Evolutionary conservation across 2,888 invertebrate genomes (phyloP), one percentile per base, ranked within the genome.

Genomic region (Quadroppia sp.): DNA sequence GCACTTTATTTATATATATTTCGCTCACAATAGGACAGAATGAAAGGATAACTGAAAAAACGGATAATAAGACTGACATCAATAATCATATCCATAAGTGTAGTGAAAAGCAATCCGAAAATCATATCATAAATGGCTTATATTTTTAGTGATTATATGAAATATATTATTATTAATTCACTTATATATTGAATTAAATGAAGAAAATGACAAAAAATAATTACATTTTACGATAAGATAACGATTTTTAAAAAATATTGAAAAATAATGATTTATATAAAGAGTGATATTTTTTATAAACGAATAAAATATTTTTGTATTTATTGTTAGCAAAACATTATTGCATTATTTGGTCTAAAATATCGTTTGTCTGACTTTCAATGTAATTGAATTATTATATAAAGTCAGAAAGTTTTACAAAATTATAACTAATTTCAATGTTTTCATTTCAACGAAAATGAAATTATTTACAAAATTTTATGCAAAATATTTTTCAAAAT

Each of bases 81-180:
- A 64, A 64, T 64, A 64, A 36, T 64, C 36, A 36, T 64, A 64
- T 64, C 36, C 36, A 64, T 64, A 64, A 64, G 64, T 36, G 36
- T 36, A 13, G 20, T 4, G 30, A 17, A 59, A 23, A 50, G 50
- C 13, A 59, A 59, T 59, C 59, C 59, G 28, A 59, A 64, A 11
- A 61, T 45, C 45, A 61, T 23, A 32, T 61, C 32, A 36, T 40
- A 64, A 64, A 64, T 32, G 36, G 11, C 11, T 36, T 13, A 59
- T 56, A 13, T 56, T 56, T 48, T 48, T 48, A 9, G 15, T 9
- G 15, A 48, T 7, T 23, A 20, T 3, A 53, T 1, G 1, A 59
- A 7, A 15, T 28, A 59, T 28, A 59, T 59, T 59, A 59, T 59
- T 59, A 59, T 59, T 59, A 59, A n/a, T 59, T 59, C 25, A 30